Evolutionary conservation across 2,113 vertebrate species (phyloP).

Genomic region (Sander lucioperca): DNA sequence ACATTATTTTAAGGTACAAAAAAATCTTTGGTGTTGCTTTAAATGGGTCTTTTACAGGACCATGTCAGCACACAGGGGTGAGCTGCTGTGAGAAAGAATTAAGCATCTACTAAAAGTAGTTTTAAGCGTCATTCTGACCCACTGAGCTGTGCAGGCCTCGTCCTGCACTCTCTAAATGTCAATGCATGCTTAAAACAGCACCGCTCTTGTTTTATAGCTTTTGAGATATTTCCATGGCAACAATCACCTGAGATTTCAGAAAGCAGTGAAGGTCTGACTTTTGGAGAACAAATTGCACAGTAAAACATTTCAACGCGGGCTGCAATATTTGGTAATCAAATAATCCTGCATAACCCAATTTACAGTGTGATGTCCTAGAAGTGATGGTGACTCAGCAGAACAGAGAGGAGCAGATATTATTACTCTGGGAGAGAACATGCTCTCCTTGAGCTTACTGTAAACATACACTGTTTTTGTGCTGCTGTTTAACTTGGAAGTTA

Average conservation of each 20-base stretch:
- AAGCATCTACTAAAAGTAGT: background rate
- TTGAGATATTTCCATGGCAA: conserved; percentile 31
- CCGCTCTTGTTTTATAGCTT: background rate
- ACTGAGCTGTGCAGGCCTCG: background rate
- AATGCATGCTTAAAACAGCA: background rate
- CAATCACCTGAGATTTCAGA: conserved; percentile 23
- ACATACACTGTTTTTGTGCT: background rate
- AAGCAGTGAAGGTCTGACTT: background rate
- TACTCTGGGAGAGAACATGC: conserved; percentile 6
- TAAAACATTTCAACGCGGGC: background rate
- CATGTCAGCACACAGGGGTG: fast-evolving
- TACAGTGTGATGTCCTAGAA: conserved; percentile 53
- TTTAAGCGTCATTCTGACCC: background rate
- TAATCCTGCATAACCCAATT: conserved; percentile 58
- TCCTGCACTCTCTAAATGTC: conserved; percentile 42
- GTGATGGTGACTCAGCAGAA: conserved; percentile 74
- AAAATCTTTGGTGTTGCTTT: too few relatives aligned
- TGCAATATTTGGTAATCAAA: conserved; percentile 45
- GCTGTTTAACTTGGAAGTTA: conserved; percentile 14
- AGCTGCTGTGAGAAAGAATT: background rate
- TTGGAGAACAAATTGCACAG: background rate
- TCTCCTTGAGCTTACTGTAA: conserved; percentile 24
- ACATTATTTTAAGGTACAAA: too few relatives aligned
- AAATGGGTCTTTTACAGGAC: background rate
- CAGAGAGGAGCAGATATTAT: conserved; percentile 27